Conservation (phyloP, 2,888 invertebrate genomes). For the Frankliniella fusca region DNA sequence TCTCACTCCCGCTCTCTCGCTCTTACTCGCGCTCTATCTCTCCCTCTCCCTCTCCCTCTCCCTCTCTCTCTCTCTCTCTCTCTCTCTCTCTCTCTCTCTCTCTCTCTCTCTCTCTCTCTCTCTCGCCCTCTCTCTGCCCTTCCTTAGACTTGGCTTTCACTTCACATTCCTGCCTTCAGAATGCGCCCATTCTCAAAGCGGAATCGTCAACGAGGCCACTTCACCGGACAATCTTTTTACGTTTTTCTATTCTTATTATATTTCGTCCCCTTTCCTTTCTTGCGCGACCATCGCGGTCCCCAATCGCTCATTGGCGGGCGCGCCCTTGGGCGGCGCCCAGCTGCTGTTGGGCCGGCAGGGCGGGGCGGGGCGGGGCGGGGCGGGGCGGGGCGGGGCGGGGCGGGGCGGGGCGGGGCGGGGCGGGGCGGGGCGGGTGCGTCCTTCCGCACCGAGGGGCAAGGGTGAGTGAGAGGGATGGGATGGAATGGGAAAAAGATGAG, state of each 20-base stretch:
- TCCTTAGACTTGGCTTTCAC: not conserved
- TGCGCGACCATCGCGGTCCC: too few relatives aligned
- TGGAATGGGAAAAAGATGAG: too few relatives aligned
- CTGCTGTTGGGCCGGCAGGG: not conserved
- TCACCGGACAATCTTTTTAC: too few relatives aligned
- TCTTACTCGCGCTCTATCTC: not conserved
- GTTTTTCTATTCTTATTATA: too few relatives aligned
- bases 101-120: conserved; percentile 3
- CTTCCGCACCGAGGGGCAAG: not conserved
- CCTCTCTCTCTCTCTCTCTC: too few relatives aligned
- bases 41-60: not conserved
- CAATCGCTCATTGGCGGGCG: not conserved
- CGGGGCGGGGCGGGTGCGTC: not conserved
- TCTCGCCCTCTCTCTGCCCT: not conserved
- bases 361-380: too few relatives aligned
- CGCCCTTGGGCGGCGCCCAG: not conserved
- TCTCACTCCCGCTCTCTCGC: not conserved
- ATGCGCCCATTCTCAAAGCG: too few relatives aligned
- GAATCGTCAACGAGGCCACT: too few relatives aligned
- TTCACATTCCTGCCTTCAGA: not conserved
- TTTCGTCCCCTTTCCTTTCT: too few relatives aligned
- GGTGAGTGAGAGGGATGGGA: not conserved
- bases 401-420: not conserved
- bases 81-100: not conserved
- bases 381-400: not conserved